These are phyloP conservation scores for Sebastes trivittatus DNA, from an alignment of 2,797 vertebrate species.

Conservation along the genomic window DNA sequence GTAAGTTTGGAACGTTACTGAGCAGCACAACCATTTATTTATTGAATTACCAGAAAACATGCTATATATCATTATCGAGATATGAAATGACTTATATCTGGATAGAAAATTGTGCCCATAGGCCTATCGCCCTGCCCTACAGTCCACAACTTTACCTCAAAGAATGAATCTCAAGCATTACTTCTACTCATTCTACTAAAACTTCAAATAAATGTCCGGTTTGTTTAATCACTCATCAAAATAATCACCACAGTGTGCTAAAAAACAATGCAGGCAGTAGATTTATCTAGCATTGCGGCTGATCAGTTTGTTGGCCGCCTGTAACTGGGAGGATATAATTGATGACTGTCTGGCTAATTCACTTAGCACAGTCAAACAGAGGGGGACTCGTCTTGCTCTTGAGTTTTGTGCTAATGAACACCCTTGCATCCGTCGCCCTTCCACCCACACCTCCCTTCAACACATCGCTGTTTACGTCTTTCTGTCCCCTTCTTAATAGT, in stretches of 20 bases:
- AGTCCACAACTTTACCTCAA: background rate
- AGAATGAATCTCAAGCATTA: background rate
- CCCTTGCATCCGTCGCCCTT: slow-evolving; percentile 43
- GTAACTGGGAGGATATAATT: slow-evolving; percentile 54
- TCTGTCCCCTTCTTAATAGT: slow-evolving; percentile 70
- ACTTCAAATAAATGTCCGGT: slow-evolving; percentile 18
- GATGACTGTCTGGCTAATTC: slow-evolving; percentile 67
- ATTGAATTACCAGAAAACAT: too few species aligned
- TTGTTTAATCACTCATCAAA: slow-evolving; percentile 15
- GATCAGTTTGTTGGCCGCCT: slow-evolving; percentile 34
- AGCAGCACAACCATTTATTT: too few species aligned
- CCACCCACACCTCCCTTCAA: slow-evolving; percentile 62
- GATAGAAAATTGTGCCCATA: background rate
- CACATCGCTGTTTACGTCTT: slow-evolving; percentile 67
- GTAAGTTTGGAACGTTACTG: too few species aligned
- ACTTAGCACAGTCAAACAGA: slow-evolving; percentile 55
- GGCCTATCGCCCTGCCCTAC: background rate
- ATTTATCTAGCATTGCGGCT: slow-evolving; percentile 28
- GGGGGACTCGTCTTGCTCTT: slow-evolving; percentile 47
- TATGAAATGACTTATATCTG: too few species aligned
- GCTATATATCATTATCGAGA: too few species aligned
- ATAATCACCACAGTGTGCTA: slow-evolving; percentile 18
- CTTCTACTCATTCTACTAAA: background rate
- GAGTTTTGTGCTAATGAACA: slow-evolving; percentile 70
- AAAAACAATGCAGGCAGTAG: slow-evolving; percentile 20